Evolutionary conservation across 1,140 invertebrate genomes (phyloP), one percentile per base, ranked within the genome.

Genomic region (Ceratosolen solmsi): DNA sequence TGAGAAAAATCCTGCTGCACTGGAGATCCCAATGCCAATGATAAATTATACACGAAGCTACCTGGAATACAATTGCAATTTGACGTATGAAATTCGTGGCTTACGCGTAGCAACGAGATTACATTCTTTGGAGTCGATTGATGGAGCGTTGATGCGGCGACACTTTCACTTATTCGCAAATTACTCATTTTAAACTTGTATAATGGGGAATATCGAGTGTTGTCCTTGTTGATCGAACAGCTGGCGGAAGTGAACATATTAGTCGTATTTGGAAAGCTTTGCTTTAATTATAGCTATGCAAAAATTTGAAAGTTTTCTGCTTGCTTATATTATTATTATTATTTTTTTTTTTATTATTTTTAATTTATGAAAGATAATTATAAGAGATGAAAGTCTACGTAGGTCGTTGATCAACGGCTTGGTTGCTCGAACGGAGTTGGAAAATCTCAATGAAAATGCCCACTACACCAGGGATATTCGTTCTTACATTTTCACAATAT

Each of bases 1-100:
- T 0, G 36, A 79, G 13, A n/a, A 38, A 25, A 70, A 71, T 79
- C 51, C 77, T 71, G 65, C 77, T 71, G 65, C 30, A 68, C 25
- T 0, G 15, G 25, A 20, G 68, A n/a, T 65, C 11, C 30, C 63
- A n/a, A 36, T 22, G 63, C 63, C 30, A 36, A 20, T 9, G 63
- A 65, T 65, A 36, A 36, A 65, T 65, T 46, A 3, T 3, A 71
- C 30, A 9, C 36, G 38, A 5, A 41, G 22, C 5, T 25, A 27
- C 25, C 17, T 41, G 3, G 1, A 13, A 20, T 13, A 25, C 15
- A 60, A 60, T 60, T 60, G n/a, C n/a, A 5, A 58, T n/a, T 17
- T 20, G 54, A 25, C n/a, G 3, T 54, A 17, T 11, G 51, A 22
- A 20, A 54, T 20, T 54, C 51, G 51, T 15, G 9, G 3, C 3